phyloP scores from a whole-genome alignment of 2,888 invertebrate genomes.

The Oeneis ivallda region DNA sequence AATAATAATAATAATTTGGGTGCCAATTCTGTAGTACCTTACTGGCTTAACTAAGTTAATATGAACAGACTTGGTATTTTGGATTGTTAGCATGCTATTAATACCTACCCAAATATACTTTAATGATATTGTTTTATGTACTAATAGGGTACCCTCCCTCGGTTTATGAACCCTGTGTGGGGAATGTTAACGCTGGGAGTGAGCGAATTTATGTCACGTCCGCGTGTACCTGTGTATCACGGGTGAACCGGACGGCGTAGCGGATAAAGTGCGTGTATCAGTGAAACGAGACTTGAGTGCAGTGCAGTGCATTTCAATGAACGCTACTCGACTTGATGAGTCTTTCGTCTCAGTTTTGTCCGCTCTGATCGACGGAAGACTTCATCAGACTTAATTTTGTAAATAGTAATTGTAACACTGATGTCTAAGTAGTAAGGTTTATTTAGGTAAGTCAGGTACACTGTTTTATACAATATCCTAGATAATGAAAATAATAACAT shows the following conservation, averaged over 20 bases:
- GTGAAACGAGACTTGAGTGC: constrained; percentile 20
- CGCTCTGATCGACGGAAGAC: constrained; percentile 75
- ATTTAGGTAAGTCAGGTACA: constrained; percentile 70
- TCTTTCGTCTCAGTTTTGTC: constrained; percentile 61
- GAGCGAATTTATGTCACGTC: constrained; percentile 13
- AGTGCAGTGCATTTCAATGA: constrained; percentile 31
- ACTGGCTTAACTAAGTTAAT: constrained; percentile 34
- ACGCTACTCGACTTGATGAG: constrained; percentile 42
- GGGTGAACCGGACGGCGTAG: constrained; percentile 1
- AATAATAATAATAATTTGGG: too few relatives aligned
- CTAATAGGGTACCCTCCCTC: constrained; percentile 55
- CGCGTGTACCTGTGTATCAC: neutral
- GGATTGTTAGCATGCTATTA: constrained; percentile 36
- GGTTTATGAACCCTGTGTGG: constrained; percentile 31
- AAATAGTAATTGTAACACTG: constrained; percentile 64
- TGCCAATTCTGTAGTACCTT: constrained; percentile 36
- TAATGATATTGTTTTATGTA: constrained; percentile 67
- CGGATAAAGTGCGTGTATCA: constrained; percentile 21
- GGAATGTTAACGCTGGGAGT: constrained; percentile 11
- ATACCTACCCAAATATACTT: constrained; percentile 54
- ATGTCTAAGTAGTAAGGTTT: constrained; percentile 51
- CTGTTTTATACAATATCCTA: constrained; percentile 81
- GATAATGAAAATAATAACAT: constrained; percentile 71
- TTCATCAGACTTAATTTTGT: constrained; percentile 76
- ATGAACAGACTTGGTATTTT: constrained; percentile 34